A percentile compares a stretch with the other conserved stretches of the same genome.
Evolutionary conservation across 2,113 vertebrate genomes (phyloP).

Genomic region (Semicossyphus pulcher): DNA sequence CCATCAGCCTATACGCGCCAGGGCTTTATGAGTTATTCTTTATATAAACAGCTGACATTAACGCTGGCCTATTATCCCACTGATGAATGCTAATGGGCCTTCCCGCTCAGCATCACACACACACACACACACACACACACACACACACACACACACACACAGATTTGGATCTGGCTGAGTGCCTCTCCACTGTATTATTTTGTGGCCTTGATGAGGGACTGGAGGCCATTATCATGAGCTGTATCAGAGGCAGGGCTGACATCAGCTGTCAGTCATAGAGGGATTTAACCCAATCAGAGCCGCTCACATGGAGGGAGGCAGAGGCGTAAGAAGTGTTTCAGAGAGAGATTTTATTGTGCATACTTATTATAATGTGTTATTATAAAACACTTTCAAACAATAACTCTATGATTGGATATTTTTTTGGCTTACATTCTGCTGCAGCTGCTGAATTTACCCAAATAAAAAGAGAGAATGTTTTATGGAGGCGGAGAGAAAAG

Average conservation of each 20-base stretch:
- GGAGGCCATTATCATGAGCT: constrained; percentile 60
- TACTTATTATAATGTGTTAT: not conserved
- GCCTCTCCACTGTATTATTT: constrained; percentile 61
- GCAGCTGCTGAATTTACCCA: not conserved
- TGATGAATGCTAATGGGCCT: constrained; percentile 78
- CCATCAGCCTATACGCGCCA: constrained; percentile 60
- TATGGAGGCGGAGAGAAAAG: not conserved
- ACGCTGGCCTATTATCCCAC: constrained; percentile 65
- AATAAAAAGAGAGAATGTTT: not conserved
- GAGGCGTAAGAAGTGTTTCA: constrained; percentile 5
- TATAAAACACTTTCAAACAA: not conserved
- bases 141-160: constrained; percentile 11
- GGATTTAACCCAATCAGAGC: constrained; percentile 48
- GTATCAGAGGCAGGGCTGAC: constrained; percentile 50
- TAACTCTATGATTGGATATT: not conserved
- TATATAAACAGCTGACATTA: constrained; percentile 78
- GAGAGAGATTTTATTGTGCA: not conserved
- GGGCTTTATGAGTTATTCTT: constrained; percentile 71
- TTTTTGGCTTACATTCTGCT: not conserved
- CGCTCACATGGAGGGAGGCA: not conserved
- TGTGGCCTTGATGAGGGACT: constrained; percentile 59
- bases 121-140: constrained; percentile 17
- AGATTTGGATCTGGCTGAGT: constrained; percentile 56
- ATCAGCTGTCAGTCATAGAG: constrained; percentile 64
- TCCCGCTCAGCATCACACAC: constrained; percentile 43